These are phyloP conservation scores for Eleutherodactylus coqui DNA, from an alignment of 2,797 vertebrate species.

Conservation along the genomic window DNA sequence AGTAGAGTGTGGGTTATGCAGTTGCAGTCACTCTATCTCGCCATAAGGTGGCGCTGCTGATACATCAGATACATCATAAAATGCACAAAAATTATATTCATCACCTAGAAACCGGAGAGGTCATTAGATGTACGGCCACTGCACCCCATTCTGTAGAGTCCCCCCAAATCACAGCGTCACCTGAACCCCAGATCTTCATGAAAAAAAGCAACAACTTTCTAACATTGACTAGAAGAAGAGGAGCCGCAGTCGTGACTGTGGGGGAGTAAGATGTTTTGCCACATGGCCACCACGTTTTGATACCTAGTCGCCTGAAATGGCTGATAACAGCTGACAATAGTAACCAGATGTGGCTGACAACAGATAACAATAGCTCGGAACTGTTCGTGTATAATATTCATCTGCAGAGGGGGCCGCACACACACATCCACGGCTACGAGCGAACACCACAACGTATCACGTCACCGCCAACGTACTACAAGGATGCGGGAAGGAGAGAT, in stretches of 20 bases:
- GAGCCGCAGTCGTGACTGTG: too few species aligned
- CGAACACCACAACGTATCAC: background rate
- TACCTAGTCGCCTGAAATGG: background rate
- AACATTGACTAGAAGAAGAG: too few species aligned
- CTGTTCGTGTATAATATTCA: background rate
- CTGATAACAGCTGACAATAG: background rate
- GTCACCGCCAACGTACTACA: background rate
- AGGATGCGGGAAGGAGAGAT: background rate
- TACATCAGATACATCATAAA: background rate
- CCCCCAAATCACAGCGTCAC: background rate
- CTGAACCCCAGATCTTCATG: too few species aligned
- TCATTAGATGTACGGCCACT: background rate
- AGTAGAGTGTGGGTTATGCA: background rate
- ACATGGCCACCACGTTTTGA: too few species aligned
- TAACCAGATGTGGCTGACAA: background rate
- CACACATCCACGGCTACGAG: slow-evolving; percentile 15
- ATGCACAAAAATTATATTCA: background rate
- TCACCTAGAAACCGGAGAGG: background rate
- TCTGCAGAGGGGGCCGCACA: background rate
- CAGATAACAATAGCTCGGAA: background rate
- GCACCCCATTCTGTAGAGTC: background rate
- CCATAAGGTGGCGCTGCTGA: slow-evolving; percentile 25
- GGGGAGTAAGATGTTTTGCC: too few species aligned
- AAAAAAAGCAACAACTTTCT: too few species aligned
- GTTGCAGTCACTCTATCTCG: background rate